Base-by-base conservation (phyloP, 2,113 vertebrate genomes). In the Bothrops jararaca region DNA sequence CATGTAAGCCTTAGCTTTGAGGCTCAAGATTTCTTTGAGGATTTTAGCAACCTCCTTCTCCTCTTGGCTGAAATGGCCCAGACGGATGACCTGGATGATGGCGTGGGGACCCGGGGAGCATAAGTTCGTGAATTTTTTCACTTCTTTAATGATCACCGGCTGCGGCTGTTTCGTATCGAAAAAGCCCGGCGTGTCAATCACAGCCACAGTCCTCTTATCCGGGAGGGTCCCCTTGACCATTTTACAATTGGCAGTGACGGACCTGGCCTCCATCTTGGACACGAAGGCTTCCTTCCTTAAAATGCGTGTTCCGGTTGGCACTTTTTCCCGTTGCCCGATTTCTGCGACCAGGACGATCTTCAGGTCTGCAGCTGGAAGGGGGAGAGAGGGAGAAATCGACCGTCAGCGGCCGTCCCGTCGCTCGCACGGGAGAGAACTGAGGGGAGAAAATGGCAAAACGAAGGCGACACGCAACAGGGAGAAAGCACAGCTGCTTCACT, bases 121-220 rank as follows among this genome's bases (percentile, higher is more conserved):
- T 18, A 0, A 24, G 1, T 3, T 13, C 8, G 52, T 3, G 0
- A 60, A 90, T 4, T 4, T 90, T 1, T 1, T 34, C 0, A 90
- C 2, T 52, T 90, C 60, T 0, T 1, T 2, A 9, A 29, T 0
- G 0, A 29, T 53, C 8, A 0, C 3, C 0, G 5, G 9, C 10
- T 13, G 1, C 2, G 20, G n/a, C n/a, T 12, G 7, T 5, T 29
- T 87, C 0, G 89, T 69, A 50, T 90, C 60, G 4, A 90, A 90
- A 92, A 98, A 95, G 0, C 97, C 97, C 0, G 97, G 97, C 0
- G 97, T 98, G 96, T 98, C 98, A 0, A 97, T 91, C 90, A 98
- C 92, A 1, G 93, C 89, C 64, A 98, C 5, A 1, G 74, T 93
- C 50, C 92, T 53, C 0, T 95, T 96, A 0, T 69, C 11, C 0